These are phyloP conservation scores for Falco columbarius DNA, from an alignment of 2,797 vertebrate species.

Conservation along the genomic window DNA sequence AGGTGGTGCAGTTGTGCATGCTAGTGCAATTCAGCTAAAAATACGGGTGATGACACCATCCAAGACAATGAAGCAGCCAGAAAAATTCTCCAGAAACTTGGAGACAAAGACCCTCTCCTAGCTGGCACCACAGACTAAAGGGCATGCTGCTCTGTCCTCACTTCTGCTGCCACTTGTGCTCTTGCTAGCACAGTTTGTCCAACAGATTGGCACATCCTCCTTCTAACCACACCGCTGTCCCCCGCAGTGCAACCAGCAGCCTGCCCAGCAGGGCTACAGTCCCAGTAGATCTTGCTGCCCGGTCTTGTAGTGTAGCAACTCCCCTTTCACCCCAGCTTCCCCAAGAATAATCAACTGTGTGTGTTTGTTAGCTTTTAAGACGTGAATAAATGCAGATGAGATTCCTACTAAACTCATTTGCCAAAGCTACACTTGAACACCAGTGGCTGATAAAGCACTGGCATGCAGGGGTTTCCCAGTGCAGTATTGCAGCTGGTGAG, in stretches of 20 bases:
- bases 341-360: background rate
- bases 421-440: background rate
- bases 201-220: background rate
- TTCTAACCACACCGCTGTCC: background rate
- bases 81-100: background rate
- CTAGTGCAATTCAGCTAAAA: background rate
- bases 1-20: fast-evolving
- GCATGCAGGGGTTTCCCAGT: background rate
- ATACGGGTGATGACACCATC: background rate
- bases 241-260: background rate
- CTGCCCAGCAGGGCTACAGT: background rate
- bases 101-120: background rate
- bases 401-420: background rate
- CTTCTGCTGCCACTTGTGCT: background rate
- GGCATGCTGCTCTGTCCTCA: background rate
- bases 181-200: background rate
- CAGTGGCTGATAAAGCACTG: background rate
- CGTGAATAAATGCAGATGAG: background rate
- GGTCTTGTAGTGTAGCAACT: background rate
- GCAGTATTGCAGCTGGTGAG: background rate
- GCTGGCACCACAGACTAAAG: background rate
- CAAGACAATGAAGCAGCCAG: background rate
- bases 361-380: background rate
- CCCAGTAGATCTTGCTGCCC: background rate
- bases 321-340: background rate